phyloP scores from a whole-genome alignment of 2,888 invertebrate species.

The Cotesia congregata region DNA sequence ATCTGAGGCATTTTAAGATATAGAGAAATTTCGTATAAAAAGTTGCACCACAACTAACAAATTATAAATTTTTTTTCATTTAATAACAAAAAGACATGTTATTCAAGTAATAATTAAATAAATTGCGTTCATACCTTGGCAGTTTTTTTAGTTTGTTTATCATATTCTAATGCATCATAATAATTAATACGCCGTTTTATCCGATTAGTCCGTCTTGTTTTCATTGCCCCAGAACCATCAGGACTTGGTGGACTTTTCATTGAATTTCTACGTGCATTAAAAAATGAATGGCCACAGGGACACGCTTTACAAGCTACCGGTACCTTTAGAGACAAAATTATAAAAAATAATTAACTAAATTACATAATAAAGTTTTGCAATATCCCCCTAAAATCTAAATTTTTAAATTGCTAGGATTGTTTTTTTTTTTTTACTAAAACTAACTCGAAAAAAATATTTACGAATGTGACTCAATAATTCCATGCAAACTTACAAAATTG shows the following conservation, averaged over 20 bases:
- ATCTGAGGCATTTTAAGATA: too few relatives aligned
- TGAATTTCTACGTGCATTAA: conserved; percentile 76
- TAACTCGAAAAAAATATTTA: too few relatives aligned
- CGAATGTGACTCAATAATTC: too few relatives aligned
- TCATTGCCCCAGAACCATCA: conserved; percentile 64
- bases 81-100: too few relatives aligned
- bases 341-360: conserved; percentile 2
- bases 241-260: conserved; percentile 69
- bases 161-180: conserved; percentile 85
- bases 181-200: conserved; percentile 85
- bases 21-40: too few relatives aligned
- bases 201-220: conserved; percentile 77
- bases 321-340: conserved; percentile 72
- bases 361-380: background rate
- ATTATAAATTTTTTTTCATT: too few relatives aligned
- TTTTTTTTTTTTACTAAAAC: too few relatives aligned
- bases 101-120: background rate
- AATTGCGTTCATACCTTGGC: conserved; percentile 55
- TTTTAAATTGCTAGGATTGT: too few relatives aligned
- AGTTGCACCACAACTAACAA: too few relatives aligned
- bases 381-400: too few relatives aligned
- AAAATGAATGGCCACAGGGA: conserved; percentile 86
- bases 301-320: conserved; percentile 89
- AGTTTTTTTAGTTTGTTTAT: conserved; percentile 81
- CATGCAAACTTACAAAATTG: too few relatives aligned